Conservation (phyloP, 92 coral and sea anemone genomes). For the Siderastrea siderea region DNA sequence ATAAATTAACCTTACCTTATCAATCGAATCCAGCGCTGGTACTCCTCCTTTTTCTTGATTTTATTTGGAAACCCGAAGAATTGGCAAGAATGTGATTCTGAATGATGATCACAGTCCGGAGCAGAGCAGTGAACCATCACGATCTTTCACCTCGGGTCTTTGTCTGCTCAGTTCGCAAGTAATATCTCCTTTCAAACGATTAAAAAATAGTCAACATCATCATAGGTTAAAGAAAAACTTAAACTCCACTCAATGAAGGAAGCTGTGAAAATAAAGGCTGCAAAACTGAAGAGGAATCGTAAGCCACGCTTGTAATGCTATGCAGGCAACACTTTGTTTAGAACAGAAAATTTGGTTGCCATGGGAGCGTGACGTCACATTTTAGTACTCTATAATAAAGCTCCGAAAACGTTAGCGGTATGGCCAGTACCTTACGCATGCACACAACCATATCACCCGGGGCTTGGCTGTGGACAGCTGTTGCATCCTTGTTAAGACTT, state of each 20-base stretch:
- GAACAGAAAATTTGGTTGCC: conserved; percentile 47
- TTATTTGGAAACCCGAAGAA: conserved; percentile 19
- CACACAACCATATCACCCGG: no score
- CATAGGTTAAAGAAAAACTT: conserved; percentile 10
- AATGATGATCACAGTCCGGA: conserved; percentile 33
- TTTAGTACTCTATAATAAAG: neutral
- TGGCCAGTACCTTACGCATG: no score
- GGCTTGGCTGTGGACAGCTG: no score
- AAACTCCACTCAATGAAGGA: conserved; percentile 9
- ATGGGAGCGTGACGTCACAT: conserved; percentile 18
- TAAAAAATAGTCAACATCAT: neutral
- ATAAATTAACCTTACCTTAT: conserved; percentile 24
- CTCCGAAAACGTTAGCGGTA: no score
- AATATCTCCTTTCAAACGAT: neutral
- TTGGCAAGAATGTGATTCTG: conserved; percentile 24
- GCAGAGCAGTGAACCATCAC: conserved; percentile 40
- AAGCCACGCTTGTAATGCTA: conserved; percentile 7
- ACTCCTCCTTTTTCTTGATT: conserved; percentile 37
- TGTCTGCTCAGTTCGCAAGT: neutral
- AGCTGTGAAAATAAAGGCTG: neutral
- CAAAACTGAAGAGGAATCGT: conserved; percentile 3
- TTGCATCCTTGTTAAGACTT: no score
- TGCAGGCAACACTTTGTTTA: conserved; percentile 25
- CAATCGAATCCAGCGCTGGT: conserved; percentile 15
- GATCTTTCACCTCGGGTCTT: conserved; percentile 20